Percentiles rank a stretch among this genome's conserved stretches.
These are phyloP conservation scores for Hyposoter didymator DNA, from an alignment of 2,888 invertebrate species.

Conservation along the genomic window DNA sequence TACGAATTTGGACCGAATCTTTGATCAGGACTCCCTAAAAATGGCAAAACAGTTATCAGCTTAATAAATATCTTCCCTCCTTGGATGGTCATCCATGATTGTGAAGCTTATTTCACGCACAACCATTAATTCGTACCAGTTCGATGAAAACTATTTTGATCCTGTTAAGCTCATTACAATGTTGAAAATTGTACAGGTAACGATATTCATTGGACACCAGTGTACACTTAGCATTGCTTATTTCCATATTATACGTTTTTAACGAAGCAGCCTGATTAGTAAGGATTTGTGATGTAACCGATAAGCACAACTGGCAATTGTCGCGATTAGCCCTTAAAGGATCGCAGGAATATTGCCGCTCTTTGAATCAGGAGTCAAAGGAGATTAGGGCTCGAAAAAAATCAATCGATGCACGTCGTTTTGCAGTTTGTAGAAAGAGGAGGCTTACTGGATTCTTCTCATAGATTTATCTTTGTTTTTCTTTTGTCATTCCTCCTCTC, in stretches of 20 bases:
- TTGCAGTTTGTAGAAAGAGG: neutral
- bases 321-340: slow-evolving; percentile 69
- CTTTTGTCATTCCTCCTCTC: slow-evolving; percentile 3
- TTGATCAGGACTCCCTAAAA: neutral
- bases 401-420: slow-evolving; percentile 7
- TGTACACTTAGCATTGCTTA: slow-evolving; percentile 38
- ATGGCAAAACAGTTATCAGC: neutral
- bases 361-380: slow-evolving; percentile 7
- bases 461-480: neutral
- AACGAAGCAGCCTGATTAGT: slow-evolving; percentile 48
- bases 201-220: slow-evolving; percentile 8
- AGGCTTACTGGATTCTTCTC: slow-evolving; percentile 37
- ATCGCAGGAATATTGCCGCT: slow-evolving; percentile 27
- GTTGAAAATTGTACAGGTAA: slow-evolving; percentile 29
- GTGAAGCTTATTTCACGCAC: neutral
- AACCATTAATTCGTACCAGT: slow-evolving; percentile 11
- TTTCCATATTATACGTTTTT: slow-evolving; percentile 30
- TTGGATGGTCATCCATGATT: neutral
- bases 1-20: slow-evolving; percentile 3
- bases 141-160: slow-evolving; percentile 33
- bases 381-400: slow-evolving; percentile 11
- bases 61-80: neutral
- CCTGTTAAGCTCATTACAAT: neutral
- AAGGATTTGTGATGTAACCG: slow-evolving; percentile 57
- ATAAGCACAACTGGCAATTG: slow-evolving; percentile 63